Evolutionary conservation across 2,888 invertebrate genomes (phyloP).

Genomic region (Diabrotica balteata): DNA sequence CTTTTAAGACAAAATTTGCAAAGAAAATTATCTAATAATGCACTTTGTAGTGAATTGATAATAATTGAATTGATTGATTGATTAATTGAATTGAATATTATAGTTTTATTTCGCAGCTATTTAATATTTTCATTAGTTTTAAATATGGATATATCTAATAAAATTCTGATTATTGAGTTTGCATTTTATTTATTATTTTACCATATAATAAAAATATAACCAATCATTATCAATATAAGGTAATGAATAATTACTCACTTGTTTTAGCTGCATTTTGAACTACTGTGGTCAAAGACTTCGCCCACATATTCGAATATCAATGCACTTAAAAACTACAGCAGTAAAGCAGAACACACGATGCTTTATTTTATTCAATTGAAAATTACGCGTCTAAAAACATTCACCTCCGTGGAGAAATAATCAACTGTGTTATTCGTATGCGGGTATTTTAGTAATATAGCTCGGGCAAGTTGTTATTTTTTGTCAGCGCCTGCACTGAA

Average conservation of each 20-base stretch:
- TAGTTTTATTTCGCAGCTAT: too few species aligned
- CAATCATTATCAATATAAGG: too few species aligned
- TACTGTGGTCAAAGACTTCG: constrained; percentile 26
- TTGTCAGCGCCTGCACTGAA: not conserved
- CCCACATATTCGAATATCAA: constrained; percentile 26
- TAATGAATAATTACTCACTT: constrained; percentile 27
- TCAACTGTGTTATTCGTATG: constrained; percentile 16
- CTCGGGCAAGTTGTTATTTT: not conserved
- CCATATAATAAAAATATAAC: too few species aligned
- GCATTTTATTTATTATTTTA: too few species aligned
- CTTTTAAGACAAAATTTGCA: too few species aligned
- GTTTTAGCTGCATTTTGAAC: constrained; percentile 31
- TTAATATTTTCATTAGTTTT: too few species aligned
- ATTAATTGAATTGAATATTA: too few species aligned
- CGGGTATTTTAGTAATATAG: constrained; percentile 2
- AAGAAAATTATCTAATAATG: too few species aligned
- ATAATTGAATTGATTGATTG: too few species aligned
- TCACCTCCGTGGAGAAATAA: not conserved
- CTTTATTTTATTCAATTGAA: not conserved
- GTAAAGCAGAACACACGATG: not conserved
- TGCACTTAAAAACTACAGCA: not conserved
- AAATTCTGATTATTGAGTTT: too few species aligned
- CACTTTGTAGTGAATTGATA: too few species aligned
- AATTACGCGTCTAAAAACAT: constrained; percentile 7
- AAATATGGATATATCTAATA: too few species aligned